Base-by-base conservation (phyloP, 2,888 invertebrate species). In the Mimas tiliae region DNA sequence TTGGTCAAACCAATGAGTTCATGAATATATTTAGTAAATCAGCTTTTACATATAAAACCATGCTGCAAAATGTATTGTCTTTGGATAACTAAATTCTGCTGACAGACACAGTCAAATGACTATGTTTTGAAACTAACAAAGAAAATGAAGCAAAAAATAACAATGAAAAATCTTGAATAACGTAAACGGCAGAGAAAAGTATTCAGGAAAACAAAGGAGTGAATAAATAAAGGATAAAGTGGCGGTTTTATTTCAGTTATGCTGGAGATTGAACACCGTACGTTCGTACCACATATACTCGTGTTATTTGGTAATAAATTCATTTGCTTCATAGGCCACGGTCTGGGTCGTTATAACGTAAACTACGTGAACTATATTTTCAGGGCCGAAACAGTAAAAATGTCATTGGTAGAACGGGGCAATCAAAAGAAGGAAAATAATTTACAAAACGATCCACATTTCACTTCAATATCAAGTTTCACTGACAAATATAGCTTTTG, bases 151-250 rank as follows among this genome's bases (percentile, higher is more conserved):
- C 58, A 48, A 65, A 16, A 63, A 69, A 70, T 67, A 73, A 68
- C 71, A 71, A 71, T 70, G 69, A 69, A 71, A 75, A 70, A 75
- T 77, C 68, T 72, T 82, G 77, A 82, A 80, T 82, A 80, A 82
- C 80, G 78, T 80, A 80, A 78, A 73, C 68, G 74, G 77, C 67
- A 69, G 72, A 68, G 74, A 73, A 77, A 79, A 74, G 77, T 77
- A 80, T 76, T 79, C 71, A 74, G 74, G 71, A 72, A 77, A 79
- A 77, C 75, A 77, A 76, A 75, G 73, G 77, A 68, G 67, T 67
- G 65, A 67, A 72, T 75, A 76, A 71, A 70, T 69, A 69, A 70
- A 68, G 67, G 53, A 69, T 68, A 68, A 65, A 71, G 68, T 34
- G 71, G 52, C 68, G 70, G 67, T 74, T 76, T 76, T 73, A 72